Percentiles rank a stretch among this genome's conserved stretches.
Evolutionary conservation across 2,888 invertebrate genomes (phyloP).

Genomic region (Quadriops clusia): DNA sequence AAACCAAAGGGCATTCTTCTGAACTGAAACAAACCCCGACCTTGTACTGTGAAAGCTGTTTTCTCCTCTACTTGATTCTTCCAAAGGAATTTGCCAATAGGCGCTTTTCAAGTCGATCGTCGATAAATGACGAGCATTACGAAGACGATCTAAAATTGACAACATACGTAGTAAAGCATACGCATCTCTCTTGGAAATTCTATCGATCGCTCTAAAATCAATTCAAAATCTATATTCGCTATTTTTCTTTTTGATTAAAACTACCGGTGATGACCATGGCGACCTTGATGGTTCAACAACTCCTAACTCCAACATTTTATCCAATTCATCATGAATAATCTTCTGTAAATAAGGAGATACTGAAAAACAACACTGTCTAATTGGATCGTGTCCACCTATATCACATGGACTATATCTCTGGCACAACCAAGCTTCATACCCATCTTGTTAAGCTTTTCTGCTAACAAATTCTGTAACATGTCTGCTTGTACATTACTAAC

Average conservation of each 20-base stretch:
- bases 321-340: constrained; percentile 19
- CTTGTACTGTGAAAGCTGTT: constrained; percentile 24
- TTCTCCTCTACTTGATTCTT: constrained; percentile 12
- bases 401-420: constrained; percentile 2
- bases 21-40: constrained; percentile 22
- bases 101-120: constrained; percentile 19
- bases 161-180: constrained; percentile 9
- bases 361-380: constrained; percentile 15
- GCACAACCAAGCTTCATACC: constrained; percentile 3
- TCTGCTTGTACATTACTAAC: too few relatives aligned
- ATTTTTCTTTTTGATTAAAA: constrained; percentile 9
- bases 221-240: constrained; percentile 9
- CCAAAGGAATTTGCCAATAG: constrained; percentile 22
- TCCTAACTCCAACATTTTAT: constrained; percentile 23
- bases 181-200: constrained; percentile 8
- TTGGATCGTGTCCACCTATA: constrained; percentile 8
- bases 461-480: too few relatives aligned
- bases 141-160: constrained; percentile 19
- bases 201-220: constrained; percentile 10
- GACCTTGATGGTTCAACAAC: constrained; percentile 21
- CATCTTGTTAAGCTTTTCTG: too few relatives aligned
- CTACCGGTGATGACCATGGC: constrained; percentile 10
- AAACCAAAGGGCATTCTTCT: constrained; percentile 22
- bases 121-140: constrained; percentile 18
- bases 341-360: constrained; percentile 13